Base-by-base conservation (phyloP, 2,113 vertebrate genomes). In the Alectura lathami region DNA sequence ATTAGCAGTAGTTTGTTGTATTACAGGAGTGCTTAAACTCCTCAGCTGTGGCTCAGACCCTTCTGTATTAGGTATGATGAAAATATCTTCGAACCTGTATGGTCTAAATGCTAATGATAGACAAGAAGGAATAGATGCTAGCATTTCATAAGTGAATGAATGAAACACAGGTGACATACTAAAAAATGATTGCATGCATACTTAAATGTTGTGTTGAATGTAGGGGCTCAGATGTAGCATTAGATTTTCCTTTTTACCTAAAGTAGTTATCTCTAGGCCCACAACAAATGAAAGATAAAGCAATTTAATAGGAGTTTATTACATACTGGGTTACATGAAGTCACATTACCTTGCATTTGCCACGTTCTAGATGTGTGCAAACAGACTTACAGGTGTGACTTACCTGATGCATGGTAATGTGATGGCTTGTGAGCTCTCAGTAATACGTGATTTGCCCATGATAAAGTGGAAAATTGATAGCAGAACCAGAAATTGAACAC, bases 401-500 rank as follows among this genome's bases (percentile, higher is more conserved):
- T 73, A 88, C 74, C 63, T 83, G 60, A 32, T 45, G 76, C 48
- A 21, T 42, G 45, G 63, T 51, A 48, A 30, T 17, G 15, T 47
- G 79, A 40, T 80, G 26, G 54, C 5, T 1, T 17, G 51, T 88
- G 91, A 90, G 92, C 77, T 77, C 80, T 54, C 76, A 59, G 2
- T 84, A 60, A 47, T 14, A 47, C 75, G 17, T 68, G 60, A 60
- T 91, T 87, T 93, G 63, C 89, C 84, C 38, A 13, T 77, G 67
- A 14, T 93, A 60, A 72, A 4, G 0, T 86, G 93, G 89, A 83
- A 94, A 95, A 90, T 86, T 90, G 80, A 90, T 86, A 88, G 94
- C 94, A 97, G 94, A 97, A 96, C 94, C 94, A 95, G 91, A 95
- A 97, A 96, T 94, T 92, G 92, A 97, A 97, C 85, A 45, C 83